Conservation (phyloP, 2,888 invertebrate species). For the Andrena marginata region DNA sequence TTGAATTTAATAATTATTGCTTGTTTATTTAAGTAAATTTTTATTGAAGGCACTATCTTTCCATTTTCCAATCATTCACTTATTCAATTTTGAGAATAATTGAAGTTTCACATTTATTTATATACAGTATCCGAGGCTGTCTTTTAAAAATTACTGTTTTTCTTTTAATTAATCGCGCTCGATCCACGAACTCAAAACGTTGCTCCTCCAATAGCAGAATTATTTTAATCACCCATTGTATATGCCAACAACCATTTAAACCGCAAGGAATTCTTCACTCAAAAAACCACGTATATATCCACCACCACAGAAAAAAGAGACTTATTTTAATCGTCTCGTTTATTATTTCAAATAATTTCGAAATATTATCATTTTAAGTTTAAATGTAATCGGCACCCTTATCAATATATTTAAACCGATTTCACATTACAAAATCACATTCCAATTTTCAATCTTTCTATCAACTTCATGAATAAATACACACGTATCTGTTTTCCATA, state of each 20-base stretch:
- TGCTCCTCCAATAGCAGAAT: not conserved
- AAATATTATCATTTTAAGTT: not conserved
- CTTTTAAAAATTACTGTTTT: not conserved
- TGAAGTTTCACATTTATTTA: not conserved
- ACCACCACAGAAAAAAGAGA: not conserved
- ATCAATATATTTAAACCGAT: not conserved
- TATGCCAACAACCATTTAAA: not conserved
- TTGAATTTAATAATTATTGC: not conserved
- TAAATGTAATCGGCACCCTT: not conserved
- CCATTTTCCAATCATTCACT: not conserved
- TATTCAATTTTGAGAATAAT: not conserved
- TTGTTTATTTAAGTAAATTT: not conserved
- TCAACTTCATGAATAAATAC: not conserved
- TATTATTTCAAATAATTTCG: not conserved
- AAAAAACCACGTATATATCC: not conserved
- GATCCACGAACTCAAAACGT: not conserved
- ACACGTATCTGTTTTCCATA: not conserved
- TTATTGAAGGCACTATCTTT: not conserved
- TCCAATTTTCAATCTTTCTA: not conserved
- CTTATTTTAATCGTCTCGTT: not conserved
- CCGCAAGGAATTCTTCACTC: not conserved
- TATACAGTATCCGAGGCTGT: constrained; percentile 2
- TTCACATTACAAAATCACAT: not conserved
- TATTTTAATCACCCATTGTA: not conserved
- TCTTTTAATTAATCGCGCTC: not conserved